These are phyloP conservation scores for Poecilobothrus nobilitatus DNA, from an alignment of 2,888 invertebrate species.

Conservation along the genomic window DNA sequence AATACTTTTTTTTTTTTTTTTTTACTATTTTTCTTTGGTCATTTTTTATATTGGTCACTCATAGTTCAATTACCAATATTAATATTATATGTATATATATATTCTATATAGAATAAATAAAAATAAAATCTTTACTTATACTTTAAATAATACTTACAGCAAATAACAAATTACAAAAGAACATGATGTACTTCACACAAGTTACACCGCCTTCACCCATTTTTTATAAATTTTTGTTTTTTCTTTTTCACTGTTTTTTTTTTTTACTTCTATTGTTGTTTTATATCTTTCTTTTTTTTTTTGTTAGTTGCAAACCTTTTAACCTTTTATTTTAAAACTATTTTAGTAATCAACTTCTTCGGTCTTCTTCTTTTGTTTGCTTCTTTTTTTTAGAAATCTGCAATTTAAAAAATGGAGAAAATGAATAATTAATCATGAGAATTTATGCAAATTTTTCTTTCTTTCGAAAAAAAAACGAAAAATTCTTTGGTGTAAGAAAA, in stretches of 20 bases:
- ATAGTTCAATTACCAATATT: background rate
- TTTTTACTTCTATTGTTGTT: background rate
- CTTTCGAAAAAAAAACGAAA: too few species aligned
- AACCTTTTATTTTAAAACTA: too few species aligned
- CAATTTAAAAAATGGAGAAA: background rate
- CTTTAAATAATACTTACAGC: constrained; percentile 59
- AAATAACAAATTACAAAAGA: constrained; percentile 78
- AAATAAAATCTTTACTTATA: too few species aligned
- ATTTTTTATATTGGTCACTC: background rate
- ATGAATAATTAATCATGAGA: background rate
- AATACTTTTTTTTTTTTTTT: background rate
- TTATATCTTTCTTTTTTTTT: background rate
- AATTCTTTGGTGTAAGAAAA: too few species aligned
- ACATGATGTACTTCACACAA: constrained; percentile 81
- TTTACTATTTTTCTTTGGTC: too few species aligned
- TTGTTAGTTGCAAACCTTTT: background rate
- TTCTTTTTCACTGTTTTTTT: background rate
- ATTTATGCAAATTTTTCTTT: too few species aligned
- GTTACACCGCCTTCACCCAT: constrained; percentile 65
- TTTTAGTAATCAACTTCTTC: too few species aligned
- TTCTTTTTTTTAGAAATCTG: background rate
- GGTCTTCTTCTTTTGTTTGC: background rate
- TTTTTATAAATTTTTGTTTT: constrained; percentile 19
- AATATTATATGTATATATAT: background rate
- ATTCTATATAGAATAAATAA: too few species aligned